Percentiles rank a stretch among this genome's conserved stretches.
Evolutionary conservation across 1,140 invertebrate species (phyloP).

Genomic region (Bombus breviceps): DNA sequence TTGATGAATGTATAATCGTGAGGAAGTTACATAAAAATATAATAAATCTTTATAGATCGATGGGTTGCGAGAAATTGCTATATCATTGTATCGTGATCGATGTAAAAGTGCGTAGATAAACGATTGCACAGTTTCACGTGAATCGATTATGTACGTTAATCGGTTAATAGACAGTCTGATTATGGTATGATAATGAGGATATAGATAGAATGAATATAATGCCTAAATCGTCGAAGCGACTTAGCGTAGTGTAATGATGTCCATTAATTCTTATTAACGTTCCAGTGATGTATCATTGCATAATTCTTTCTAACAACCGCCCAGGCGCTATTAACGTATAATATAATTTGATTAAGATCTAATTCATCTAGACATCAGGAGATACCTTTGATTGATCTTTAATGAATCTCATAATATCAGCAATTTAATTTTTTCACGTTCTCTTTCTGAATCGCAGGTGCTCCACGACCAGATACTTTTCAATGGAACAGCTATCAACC

Average conservation of each 20-base stretch:
- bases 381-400: not conserved
- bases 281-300: not conserved
- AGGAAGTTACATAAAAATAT: constrained; percentile 33
- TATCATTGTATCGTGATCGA: not conserved
- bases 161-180: too few relatives aligned
- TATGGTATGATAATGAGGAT: not conserved
- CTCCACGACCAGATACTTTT: constrained; percentile 42
- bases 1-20: not conserved
- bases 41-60: not conserved
- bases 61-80: not conserved
- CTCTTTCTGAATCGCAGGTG: constrained; percentile 69
- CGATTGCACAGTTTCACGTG: not conserved
- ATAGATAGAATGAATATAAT: not conserved
- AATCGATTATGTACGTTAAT: not conserved
- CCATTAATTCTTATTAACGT: constrained; percentile 7
- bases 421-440: not conserved
- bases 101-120: not conserved
- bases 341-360: not conserved
- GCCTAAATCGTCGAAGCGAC: constrained; percentile 10
- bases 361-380: not conserved
- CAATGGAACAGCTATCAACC: not conserved
- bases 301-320: not conserved
- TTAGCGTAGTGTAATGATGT: not conserved
- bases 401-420: not conserved
- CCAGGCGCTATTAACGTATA: not conserved